Percentiles rank a stretch among this genome's conserved stretches.
phyloP scores from a whole-genome alignment of 2,113 vertebrate genomes.

The Electrona antarctica region DNA sequence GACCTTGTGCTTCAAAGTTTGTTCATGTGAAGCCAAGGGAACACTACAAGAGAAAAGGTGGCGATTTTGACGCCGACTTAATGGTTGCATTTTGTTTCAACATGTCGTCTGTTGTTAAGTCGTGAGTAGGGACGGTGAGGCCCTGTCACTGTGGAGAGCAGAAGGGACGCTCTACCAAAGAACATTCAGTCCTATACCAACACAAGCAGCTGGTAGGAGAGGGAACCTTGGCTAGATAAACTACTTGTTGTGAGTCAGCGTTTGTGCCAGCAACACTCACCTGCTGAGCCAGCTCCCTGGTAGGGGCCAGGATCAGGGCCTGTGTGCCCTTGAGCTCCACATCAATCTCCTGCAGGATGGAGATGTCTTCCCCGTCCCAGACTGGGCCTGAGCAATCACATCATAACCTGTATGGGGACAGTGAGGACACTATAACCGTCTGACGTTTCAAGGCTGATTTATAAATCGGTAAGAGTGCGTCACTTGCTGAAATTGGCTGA shows the following conservation, averaged over 20 bases:
- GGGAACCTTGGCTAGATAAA: constrained; percentile 8
- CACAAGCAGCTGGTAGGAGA: constrained; percentile 51
- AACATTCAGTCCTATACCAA: constrained; percentile 68
- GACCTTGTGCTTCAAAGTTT: no score
- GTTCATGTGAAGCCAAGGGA: no score
- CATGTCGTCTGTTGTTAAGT: constrained; percentile 67
- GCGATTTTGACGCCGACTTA: no score
- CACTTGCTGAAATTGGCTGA: no score
- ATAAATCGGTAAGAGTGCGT: no score
- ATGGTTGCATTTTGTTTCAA: constrained; percentile 29
- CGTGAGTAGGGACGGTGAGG: constrained; percentile 48
- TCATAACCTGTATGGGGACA: constrained; percentile 83
- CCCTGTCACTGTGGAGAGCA: constrained; percentile 75
- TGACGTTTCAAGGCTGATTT: no score
- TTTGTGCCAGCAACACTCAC: constrained; percentile 81
- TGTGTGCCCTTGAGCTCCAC: constrained; percentile 83
- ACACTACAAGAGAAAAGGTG: no score
- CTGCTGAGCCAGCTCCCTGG: constrained; percentile 85
- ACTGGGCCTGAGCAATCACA: constrained; percentile 71
- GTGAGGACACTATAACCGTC: not conserved
- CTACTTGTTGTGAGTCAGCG: constrained; percentile 72
- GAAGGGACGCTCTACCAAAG: constrained; percentile 69
- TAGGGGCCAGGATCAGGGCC: constrained; percentile 83
- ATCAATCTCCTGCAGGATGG: constrained; percentile 83
- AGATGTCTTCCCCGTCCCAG: constrained; percentile 85